These are phyloP conservation scores for Lobophora halterata DNA, from an alignment of 2,888 invertebrate species.

Conservation along the genomic window DNA sequence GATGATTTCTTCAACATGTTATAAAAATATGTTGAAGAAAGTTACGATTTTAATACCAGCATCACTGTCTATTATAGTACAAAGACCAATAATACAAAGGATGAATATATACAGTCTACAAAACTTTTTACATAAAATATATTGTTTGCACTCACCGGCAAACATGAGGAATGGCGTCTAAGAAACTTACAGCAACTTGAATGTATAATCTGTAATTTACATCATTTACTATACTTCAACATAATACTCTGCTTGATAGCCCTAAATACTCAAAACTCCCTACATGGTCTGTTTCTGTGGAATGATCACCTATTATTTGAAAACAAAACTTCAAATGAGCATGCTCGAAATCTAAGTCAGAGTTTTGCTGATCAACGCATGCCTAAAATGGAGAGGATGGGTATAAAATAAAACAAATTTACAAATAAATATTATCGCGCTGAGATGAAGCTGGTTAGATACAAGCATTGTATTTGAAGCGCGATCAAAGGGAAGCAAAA, in stretches of 20 bases:
- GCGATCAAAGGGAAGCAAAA: slow-evolving; percentile 33
- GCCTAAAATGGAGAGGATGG: slow-evolving; percentile 40
- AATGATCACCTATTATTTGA: slow-evolving; percentile 6
- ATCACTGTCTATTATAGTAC: no score
- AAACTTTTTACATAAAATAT: slow-evolving; percentile 24
- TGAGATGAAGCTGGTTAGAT: slow-evolving; percentile 53
- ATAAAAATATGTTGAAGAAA: no score
- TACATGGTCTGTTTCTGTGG: slow-evolving; percentile 1
- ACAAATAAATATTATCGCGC: slow-evolving; percentile 40
- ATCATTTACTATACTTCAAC: slow-evolving; percentile 27
- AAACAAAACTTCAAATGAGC: slow-evolving; percentile 13
- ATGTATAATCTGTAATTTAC: slow-evolving; percentile 69
- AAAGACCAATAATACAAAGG: no score
- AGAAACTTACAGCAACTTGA: slow-evolving; percentile 72
- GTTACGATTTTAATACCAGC: no score
- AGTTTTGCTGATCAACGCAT: slow-evolving; percentile 47
- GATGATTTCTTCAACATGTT: no score
- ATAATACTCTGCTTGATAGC: slow-evolving; percentile 6
- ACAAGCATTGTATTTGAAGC: slow-evolving; percentile 33
- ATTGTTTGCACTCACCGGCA: slow-evolving; percentile 69
- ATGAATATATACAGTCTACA: slow-evolving; percentile 5
- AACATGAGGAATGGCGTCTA: slow-evolving; percentile 62
- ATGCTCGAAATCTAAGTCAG: slow-evolving; percentile 34
- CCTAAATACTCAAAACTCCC: slow-evolving; percentile 7
- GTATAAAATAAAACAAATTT: slow-evolving; percentile 29